Base-by-base conservation (phyloP, 2,888 invertebrate genomes). In the Dioctria rufipes region DNA sequence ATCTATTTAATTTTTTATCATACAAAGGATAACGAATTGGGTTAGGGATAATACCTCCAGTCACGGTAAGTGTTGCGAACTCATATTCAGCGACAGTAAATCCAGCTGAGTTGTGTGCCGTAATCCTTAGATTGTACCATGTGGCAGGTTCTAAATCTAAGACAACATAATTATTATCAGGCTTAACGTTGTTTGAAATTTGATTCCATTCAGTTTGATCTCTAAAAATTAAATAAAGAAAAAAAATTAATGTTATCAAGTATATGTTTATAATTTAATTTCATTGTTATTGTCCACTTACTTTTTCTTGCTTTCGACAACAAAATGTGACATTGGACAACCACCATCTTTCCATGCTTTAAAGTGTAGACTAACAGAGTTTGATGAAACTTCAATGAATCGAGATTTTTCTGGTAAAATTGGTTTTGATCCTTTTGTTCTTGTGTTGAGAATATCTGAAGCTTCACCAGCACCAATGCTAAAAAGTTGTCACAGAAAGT, bases 271-370 rank as follows among this genome's bases (percentile, higher is more conserved):
- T 25, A 25, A 25, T 25, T 25, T 25, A 25, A 25, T 25, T 25
- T 25, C 25, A 25, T 25, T 25, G 25, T 25, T 25, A 2, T 2
- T 25, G 5, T 13, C 25, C 54, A 86, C 89, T 90, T 90, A 96
- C 96, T 95, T 96, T 89, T 95, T 95, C 90, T 96, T 96, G 88
- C 97, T 96, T 90, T 97, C 97, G 73, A 98, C 96, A 83, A 98
- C 97, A 88, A 97, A 98, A 88, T 97, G 96, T 83, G 95, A 92
- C 95, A 98, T 97, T 25, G 97, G 96, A 88, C 98, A 98, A 82
- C 98, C 97, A 80, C 97, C 97, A 88, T 96, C 96, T 81, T 95
- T 94, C 98, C 98, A 98, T 83, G 97, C 95, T 86, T 94, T 95
- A 84, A 98, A 92, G 87, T 97, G 97, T 83, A 98, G 91, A 3